Conservation (phyloP, 1,140 invertebrate genomes). For the Parasteatoda tepidariorum region DNA sequence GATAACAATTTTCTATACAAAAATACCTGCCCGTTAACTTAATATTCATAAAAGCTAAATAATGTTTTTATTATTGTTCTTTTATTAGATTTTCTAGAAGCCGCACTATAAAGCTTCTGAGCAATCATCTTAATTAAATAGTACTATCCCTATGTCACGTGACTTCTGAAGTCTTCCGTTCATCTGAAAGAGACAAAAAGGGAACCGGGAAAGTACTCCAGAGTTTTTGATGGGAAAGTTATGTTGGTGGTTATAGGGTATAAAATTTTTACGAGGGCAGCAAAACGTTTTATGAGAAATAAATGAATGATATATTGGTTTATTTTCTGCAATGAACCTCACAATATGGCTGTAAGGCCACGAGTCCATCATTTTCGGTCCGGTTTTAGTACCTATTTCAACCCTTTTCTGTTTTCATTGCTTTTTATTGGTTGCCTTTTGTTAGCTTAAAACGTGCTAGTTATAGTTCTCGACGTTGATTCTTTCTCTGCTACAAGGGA, state of each 20-base stretch:
- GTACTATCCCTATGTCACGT: not conserved
- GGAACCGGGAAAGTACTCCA: not conserved
- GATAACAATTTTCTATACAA: too few species aligned
- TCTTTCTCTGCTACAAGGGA: too few species aligned
- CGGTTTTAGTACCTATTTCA: not conserved
- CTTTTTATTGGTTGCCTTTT: not conserved
- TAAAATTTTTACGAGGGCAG: conserved; percentile 60
- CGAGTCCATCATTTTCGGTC: not conserved
- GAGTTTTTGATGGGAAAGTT: conserved; percentile 50
- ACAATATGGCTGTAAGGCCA: not conserved
- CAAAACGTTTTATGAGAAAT: conserved; percentile 58
- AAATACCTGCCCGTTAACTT: too few species aligned
- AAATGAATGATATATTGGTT: conserved; percentile 59
- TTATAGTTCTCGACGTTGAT: not conserved
- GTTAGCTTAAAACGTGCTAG: not conserved
- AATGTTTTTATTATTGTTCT: too few species aligned
- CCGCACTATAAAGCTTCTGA: not conserved
- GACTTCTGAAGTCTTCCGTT: not conserved
- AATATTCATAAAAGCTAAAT: too few species aligned
- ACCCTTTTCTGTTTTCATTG: not conserved
- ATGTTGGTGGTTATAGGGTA: conserved; percentile 52
- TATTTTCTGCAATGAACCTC: conserved; percentile 54
- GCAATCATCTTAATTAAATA: not conserved
- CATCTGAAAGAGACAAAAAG: too few species aligned
- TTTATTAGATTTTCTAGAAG: too few species aligned